phyloP scores from a whole-genome alignment of 1,140 invertebrate genomes.

The Acromyrmex echinatior region DNA sequence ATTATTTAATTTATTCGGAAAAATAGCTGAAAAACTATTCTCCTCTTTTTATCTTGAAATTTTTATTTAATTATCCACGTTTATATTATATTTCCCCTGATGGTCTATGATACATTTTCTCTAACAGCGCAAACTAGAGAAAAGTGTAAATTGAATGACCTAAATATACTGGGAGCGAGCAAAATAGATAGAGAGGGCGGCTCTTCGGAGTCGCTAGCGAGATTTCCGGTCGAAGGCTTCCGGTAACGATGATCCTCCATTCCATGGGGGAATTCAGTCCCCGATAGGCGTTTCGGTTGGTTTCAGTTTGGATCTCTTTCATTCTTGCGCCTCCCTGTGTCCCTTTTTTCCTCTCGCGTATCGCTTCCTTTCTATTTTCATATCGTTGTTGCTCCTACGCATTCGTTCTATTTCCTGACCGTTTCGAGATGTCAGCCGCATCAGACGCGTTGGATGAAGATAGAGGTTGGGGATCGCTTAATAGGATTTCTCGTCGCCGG shows the following conservation, averaged over 20 bases:
- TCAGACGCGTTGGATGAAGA: constrained; percentile 65
- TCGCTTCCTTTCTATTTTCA: constrained; percentile 11
- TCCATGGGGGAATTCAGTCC: constrained; percentile 50
- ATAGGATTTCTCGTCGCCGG: constrained; percentile 66
- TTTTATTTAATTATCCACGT: constrained; percentile 9
- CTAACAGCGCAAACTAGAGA: constrained; percentile 16
- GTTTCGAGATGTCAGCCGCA: constrained; percentile 68
- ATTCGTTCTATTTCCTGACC: constrained; percentile 67
- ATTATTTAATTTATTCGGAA: background rate
- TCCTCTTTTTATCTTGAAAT: background rate
- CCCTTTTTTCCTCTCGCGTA: background rate
- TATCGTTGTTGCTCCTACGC: constrained; percentile 24
- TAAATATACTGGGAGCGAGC: background rate
- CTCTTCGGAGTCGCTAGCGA: constrained; percentile 42
- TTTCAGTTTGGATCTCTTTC: constrained; percentile 29
- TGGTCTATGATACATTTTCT: background rate
- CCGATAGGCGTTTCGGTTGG: constrained; percentile 23
- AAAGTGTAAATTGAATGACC: constrained; percentile 70
- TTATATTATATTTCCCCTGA: background rate
- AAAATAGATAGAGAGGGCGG: background rate
- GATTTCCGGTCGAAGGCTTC: constrained; percentile 75
- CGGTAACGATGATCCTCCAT: constrained; percentile 76
- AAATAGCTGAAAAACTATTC: background rate
- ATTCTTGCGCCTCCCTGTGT: background rate
- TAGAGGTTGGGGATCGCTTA: constrained; percentile 62